These are phyloP conservation scores for Rhodeus uyekii DNA, from an alignment of 2,797 vertebrate species.

Conservation along the genomic window DNA sequence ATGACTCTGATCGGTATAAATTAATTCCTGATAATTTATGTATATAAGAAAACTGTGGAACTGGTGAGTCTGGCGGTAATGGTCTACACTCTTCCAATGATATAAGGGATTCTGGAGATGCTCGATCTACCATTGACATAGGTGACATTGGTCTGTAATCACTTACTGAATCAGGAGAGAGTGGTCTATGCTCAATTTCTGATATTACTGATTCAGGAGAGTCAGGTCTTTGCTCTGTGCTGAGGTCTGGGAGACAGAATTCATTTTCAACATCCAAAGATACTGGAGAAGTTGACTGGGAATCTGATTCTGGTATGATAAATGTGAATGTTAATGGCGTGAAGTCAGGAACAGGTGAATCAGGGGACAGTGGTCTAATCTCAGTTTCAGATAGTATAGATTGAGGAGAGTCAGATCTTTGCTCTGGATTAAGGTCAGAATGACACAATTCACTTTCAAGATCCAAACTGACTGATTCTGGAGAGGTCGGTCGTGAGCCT, in stretches of 20 bases:
- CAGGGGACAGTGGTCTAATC: constrained; percentile 31
- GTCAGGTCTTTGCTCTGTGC: constrained; percentile 29
- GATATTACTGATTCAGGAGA: constrained; percentile 59
- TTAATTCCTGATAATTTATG: constrained; percentile 44
- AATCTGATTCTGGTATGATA: constrained; percentile 16
- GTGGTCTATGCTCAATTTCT: constrained; percentile 49
- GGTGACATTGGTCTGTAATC: constrained; percentile 53
- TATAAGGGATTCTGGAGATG: constrained; percentile 49
- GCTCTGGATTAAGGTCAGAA: constrained; percentile 34
- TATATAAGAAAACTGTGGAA: constrained; percentile 35
- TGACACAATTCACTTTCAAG: constrained; percentile 58
- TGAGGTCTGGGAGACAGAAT: constrained; percentile 29
- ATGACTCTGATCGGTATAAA: constrained; percentile 36
- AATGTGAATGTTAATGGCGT: not conserved
- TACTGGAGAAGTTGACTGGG: constrained; percentile 27
- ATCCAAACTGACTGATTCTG: constrained; percentile 57
- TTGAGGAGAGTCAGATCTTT: constrained; percentile 41
- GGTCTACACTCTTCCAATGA: constrained; percentile 42
- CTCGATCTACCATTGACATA: constrained; percentile 27
- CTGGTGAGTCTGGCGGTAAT: constrained; percentile 46
- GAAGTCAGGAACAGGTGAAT: constrained; percentile 58
- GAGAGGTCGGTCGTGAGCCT: constrained; percentile 49
- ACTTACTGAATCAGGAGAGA: constrained; percentile 62
- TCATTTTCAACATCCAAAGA: constrained; percentile 63
- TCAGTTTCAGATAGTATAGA: not conserved